These are phyloP conservation scores for Pao palembangensis DNA, from an alignment of 2,113 vertebrate genomes.

Conservation along the genomic window DNA sequence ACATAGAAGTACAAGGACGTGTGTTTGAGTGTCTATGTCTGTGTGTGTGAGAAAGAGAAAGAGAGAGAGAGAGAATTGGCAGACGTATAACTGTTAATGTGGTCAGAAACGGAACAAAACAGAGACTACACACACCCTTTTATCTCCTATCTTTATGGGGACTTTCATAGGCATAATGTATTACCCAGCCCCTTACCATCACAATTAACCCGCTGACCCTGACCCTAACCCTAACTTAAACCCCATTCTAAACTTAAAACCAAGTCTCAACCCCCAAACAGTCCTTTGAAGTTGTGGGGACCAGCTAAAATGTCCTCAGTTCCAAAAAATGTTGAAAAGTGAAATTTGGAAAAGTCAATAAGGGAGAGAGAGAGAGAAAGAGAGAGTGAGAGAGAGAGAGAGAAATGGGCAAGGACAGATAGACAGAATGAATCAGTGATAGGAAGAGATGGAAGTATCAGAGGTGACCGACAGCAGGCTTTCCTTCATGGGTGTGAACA, in stretches of 20 bases:
- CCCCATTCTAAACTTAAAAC: too few species aligned
- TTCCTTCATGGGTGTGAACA: slow-evolving; percentile 33
- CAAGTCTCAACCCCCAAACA: too few species aligned
- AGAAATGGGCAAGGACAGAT: slow-evolving; percentile 63
- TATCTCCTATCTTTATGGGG: too few species aligned
- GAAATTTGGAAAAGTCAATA: slow-evolving; percentile 62
- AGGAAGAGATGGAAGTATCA: slow-evolving; percentile 65
- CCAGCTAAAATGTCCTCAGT: too few species aligned
- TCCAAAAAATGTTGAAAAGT: neutral
- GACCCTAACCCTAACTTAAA: too few species aligned
- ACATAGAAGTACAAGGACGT: neutral
- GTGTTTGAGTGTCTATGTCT: slow-evolving; percentile 12
- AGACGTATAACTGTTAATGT: slow-evolving; percentile 36
- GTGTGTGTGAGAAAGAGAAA: slow-evolving; percentile 10
- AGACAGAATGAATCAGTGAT: slow-evolving; percentile 53
- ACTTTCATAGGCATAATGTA: too few species aligned
- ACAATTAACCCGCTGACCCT: too few species aligned
- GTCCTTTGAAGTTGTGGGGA: too few species aligned
- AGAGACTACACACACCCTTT: slow-evolving; percentile 13
- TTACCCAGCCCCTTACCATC: too few species aligned
- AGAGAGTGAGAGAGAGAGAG: slow-evolving; percentile 2
- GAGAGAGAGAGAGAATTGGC: slow-evolving; percentile 27
- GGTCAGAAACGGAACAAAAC: slow-evolving; percentile 16
- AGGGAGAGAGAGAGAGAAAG: slow-evolving; percentile 41
- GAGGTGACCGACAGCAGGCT: slow-evolving; percentile 60